Percentiles rank a stretch among this genome's conserved stretches.
phyloP scores from a whole-genome alignment of 2,797 vertebrate species.

The Podarcis lilfordi region DNA sequence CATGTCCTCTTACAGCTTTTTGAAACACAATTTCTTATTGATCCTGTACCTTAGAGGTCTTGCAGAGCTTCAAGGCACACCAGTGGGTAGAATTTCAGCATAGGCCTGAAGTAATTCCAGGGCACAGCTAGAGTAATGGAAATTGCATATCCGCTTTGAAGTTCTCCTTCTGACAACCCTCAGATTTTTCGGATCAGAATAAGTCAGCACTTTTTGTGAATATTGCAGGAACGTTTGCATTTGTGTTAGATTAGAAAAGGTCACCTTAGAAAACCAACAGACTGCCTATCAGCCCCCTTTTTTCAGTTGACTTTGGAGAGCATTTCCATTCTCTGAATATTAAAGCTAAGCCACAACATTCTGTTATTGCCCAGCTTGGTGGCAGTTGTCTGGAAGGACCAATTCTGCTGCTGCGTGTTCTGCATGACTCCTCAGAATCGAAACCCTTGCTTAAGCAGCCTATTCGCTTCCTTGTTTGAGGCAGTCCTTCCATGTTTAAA shows the following conservation, averaged over 20 bases:
- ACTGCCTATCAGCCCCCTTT: neutral
- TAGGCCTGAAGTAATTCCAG: neutral
- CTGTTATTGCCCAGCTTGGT: neutral
- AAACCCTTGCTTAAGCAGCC: neutral
- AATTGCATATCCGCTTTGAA: neutral
- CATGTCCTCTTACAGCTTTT: neutral
- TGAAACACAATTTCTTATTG: constrained; percentile 10
- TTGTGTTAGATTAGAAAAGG: no score
- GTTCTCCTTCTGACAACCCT: constrained; percentile 9
- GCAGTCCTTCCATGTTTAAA: neutral
- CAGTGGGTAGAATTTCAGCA: neutral
- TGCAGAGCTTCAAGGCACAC: neutral
- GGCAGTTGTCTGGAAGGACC: no score
- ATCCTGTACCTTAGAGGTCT: neutral
- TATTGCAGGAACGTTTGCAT: neutral
- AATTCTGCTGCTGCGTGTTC: no score
- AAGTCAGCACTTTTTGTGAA: neutral
- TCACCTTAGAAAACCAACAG: neutral
- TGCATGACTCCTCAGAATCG: no score
- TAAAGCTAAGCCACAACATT: neutral
- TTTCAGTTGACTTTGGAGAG: neutral
- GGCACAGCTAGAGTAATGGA: constrained; percentile 16
- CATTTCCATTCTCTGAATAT: neutral
- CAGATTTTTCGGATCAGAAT: constrained; percentile 5
- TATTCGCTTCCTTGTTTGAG: neutral